Evolutionary conservation across 1,140 invertebrate species (phyloP), one percentile per base, ranked within the genome.

Genomic region (Neuroterus valhalla): DNA sequence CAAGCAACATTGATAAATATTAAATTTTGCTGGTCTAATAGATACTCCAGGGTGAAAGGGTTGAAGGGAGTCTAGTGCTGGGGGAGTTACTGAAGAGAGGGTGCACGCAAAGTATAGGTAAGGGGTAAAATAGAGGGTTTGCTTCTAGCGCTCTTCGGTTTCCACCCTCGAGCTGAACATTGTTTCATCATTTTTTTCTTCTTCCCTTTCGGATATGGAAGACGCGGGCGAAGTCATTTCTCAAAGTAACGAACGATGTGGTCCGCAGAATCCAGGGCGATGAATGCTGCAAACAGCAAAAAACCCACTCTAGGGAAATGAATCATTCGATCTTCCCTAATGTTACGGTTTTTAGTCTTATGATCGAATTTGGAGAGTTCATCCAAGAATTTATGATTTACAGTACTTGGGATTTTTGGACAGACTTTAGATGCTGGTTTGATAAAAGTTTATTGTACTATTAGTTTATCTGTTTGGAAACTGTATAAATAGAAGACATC

Each of bases 101-200:
- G 50, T 52, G 50, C 50, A 52, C 50, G 50, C 11, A 52, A 21
- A 52, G 50, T 52, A 52, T 52, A 52, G 50, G 50, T 52, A 52
- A 52, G 50, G 50, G 50, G 12, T 19, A 52, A 21, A 52, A 21
- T 52, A 19, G 50, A 52, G 50, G 50, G 50, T 52, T 52, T 52
- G 50, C 50, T 52, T 52, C 5, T n/a, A 21, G 19, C 50, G 19
- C 50, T n/a, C 50, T 52, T 23, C 12, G 17, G 19, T 52, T 52
- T 52, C 23, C 50, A 52, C 50, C 50, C 50, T 52, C 50, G n/a
- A 52, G 50, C 50, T 52, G 12, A 52, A 6, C 50, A 52, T 52
- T 52, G 50, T 52, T 52, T 52, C 50, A 52, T 52, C 17, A 21
- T 52, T 52, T 52, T 52, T 52, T 52, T 52, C 17, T 17, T 17